Evolutionary conservation across 2,113 vertebrate genomes (phyloP).

Genomic region (Sinocyclocheilus rhinocerous): DNA sequence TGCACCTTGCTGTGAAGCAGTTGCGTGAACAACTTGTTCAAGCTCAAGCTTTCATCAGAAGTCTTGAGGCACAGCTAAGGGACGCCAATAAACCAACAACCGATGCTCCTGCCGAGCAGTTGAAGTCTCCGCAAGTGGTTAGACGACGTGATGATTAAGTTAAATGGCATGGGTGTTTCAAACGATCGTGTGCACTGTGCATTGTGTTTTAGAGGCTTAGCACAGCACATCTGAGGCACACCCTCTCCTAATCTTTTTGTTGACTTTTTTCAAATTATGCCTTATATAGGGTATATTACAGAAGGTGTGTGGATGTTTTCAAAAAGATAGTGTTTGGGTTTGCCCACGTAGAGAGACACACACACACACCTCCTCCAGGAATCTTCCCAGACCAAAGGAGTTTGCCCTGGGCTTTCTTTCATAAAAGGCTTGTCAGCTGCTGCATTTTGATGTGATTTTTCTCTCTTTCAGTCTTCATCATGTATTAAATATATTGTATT

Average conservation of each 20-base stretch:
- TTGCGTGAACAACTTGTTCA: slow-evolving; percentile 73
- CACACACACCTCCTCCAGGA: slow-evolving; percentile 56
- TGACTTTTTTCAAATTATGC: slow-evolving; percentile 32
- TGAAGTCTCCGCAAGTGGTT: slow-evolving; percentile 55
- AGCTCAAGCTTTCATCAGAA: slow-evolving; percentile 65
- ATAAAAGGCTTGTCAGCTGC: slow-evolving; percentile 29
- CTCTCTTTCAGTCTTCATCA: not conserved
- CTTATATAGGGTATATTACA: slow-evolving; percentile 53
- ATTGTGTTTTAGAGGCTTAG: not conserved
- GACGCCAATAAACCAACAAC: slow-evolving; percentile 36
- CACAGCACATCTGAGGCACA: not conserved
- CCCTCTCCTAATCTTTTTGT: slow-evolving; percentile 13
- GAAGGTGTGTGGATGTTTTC: slow-evolving; percentile 62
- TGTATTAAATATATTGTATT: not conserved
- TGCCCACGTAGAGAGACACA: not conserved
- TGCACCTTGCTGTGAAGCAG: slow-evolving; percentile 63
- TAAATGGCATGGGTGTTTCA: not conserved
- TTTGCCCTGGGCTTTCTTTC: slow-evolving; percentile 61
- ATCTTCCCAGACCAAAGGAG: slow-evolving; percentile 63
- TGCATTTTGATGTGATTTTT: not conserved
- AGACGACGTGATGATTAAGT: not conserved
- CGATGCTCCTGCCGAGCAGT: slow-evolving; percentile 52
- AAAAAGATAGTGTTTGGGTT: slow-evolving; percentile 44
- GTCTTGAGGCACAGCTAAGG: slow-evolving; percentile 65
- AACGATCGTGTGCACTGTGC: not conserved